Conservation (phyloP, 2,113 vertebrate genomes). For the Centrocercus urophasianus region DNA sequence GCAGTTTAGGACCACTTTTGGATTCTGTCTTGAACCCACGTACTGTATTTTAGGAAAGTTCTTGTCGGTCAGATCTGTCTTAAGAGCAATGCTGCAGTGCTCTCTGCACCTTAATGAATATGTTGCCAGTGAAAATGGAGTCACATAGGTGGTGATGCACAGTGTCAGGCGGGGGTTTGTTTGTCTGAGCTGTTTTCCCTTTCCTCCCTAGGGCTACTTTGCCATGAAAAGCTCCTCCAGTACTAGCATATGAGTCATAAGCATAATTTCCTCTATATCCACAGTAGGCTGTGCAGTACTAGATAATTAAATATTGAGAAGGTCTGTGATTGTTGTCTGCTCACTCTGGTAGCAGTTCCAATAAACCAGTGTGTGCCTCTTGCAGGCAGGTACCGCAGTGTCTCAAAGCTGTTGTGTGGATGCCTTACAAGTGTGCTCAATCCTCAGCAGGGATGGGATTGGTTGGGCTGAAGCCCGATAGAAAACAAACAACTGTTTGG, state of each 20-base stretch:
- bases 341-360: background rate
- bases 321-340: background rate
- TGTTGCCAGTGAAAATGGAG: background rate
- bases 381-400: background rate
- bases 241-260: background rate
- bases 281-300: background rate
- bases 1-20: background rate
- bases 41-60: background rate
- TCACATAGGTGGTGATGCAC: background rate
- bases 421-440: background rate
- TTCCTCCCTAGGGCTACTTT: background rate
- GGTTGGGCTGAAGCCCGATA: background rate
- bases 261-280: background rate
- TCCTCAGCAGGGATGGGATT: background rate
- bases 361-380: background rate
- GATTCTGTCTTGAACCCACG: background rate
- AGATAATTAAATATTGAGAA: slow-evolving; percentile 35
- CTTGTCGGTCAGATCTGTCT: background rate
- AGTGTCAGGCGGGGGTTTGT: background rate
- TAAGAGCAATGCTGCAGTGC: background rate
- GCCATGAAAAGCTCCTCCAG: background rate
- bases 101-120: background rate
- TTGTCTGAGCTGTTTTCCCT: background rate
- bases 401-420: background rate
- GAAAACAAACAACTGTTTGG: background rate